Evolutionary conservation across 2,797 vertebrate species (phyloP).

Genomic region (Dromococcyx pavoninus): DNA sequence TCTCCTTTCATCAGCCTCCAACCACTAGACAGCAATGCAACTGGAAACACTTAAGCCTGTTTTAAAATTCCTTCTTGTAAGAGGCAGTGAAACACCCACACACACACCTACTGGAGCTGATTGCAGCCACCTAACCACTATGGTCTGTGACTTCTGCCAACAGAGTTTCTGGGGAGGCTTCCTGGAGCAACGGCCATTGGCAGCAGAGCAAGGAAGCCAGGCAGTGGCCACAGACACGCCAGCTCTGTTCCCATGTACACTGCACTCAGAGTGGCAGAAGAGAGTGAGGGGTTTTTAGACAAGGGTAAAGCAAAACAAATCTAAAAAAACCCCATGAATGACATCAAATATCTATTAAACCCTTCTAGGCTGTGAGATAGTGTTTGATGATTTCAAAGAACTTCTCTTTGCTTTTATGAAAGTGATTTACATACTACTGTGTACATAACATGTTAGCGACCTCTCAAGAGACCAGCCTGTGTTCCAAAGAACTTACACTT

Average conservation of each 20-base stretch:
- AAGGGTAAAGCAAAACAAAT: neutral
- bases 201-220: neutral
- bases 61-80: neutral
- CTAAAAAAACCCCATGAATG: neutral
- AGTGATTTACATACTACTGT: neutral
- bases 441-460: neutral
- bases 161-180: neutral
- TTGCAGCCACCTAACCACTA: neutral
- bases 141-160: neutral
- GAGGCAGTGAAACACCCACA: neutral
- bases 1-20: conserved; percentile 37
- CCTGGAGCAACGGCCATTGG: neutral
- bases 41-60: conserved; percentile 37
- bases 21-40: neutral
- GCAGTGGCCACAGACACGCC: neutral
- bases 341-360: neutral
- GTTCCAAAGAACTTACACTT: conserved; percentile 10
- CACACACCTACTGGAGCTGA: neutral
- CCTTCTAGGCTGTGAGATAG: neutral
- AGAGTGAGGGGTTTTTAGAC: neutral
- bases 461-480: neutral
- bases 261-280: neutral
- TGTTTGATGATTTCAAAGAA: neutral
- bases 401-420: conserved; percentile 5
- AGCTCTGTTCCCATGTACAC: rapidly evolving